Percentiles rank a stretch among this genome's conserved stretches.
Evolutionary conservation across 2,797 vertebrate genomes (phyloP).

Genomic region (Ctenosaura bakeri): DNA sequence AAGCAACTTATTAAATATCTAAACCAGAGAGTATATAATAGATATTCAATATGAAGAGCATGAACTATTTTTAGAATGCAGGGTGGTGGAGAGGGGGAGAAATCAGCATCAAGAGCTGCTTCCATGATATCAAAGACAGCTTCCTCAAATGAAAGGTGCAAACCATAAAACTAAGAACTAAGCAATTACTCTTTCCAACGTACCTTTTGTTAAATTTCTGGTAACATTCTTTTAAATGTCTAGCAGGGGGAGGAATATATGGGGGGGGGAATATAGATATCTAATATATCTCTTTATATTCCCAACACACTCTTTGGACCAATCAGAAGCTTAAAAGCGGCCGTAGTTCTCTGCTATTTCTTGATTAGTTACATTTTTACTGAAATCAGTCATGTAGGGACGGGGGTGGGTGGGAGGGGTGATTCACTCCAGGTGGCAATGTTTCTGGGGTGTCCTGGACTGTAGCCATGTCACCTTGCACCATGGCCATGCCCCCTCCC

Average conservation of each 20-base stretch:
- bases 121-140: conserved; percentile 38
- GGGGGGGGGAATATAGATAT: too few species aligned
- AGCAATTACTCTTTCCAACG: conserved; percentile 67
- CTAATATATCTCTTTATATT: neutral
- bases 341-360: neutral
- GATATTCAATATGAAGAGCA: neutral
- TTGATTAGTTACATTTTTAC: neutral
- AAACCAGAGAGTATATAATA: neutral
- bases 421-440: too few species aligned
- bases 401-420: too few species aligned
- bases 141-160: conserved; percentile 52
- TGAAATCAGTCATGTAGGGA: too few species aligned
- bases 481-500: too few species aligned
- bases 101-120: conserved; percentile 49
- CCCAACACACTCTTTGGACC: neutral
- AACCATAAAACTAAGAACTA: conserved; percentile 12
- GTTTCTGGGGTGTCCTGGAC: too few species aligned
- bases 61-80: neutral
- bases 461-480: too few species aligned
- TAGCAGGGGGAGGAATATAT: neutral
- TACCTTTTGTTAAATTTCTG: conserved; percentile 69
- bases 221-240: conserved; percentile 60
- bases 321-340: neutral
- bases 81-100: too few species aligned
- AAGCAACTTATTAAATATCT: conserved; percentile 23